Evolutionary conservation across 37 sponge, comb jelly and placozoan genomes (phyloP).

Genomic region (Chondrosia reniformis): DNA sequence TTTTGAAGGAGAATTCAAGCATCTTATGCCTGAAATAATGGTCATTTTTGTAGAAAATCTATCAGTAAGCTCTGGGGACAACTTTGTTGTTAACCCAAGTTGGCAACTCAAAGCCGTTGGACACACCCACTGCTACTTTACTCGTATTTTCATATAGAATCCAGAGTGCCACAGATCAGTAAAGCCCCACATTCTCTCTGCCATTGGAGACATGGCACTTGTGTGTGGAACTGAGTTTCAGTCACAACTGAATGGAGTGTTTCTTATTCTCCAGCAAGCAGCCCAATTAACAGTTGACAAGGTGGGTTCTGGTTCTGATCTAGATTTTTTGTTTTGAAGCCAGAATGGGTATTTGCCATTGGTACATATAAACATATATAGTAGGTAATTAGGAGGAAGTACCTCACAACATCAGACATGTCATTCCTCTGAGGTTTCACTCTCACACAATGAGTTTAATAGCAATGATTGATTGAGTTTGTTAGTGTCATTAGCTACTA

Average conservation of each 20-base stretch:
- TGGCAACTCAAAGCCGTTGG: conserved; percentile 3
- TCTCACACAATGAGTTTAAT: no score
- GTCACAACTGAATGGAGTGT: conserved; percentile 58
- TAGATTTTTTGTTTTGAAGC: no score
- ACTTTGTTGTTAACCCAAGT: neutral
- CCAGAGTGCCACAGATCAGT: conserved; percentile 62
- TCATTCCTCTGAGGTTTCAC: no score
- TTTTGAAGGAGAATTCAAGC: conserved; percentile 39
- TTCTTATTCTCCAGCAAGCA: conserved; percentile 82
- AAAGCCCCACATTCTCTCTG: conserved; percentile 88
- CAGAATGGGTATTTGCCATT: no score
- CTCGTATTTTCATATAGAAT: conserved; percentile 41
- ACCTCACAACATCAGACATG: no score
- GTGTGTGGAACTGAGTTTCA: conserved; percentile 81
- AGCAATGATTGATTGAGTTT: no score
- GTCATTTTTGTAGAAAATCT: conserved; percentile 55
- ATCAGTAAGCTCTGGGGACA: conserved; percentile 37
- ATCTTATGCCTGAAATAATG: conserved; percentile 74
- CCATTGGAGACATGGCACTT: conserved; percentile 94
- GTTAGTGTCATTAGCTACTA: no score
- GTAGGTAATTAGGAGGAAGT: no score
- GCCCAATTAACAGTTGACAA: conserved; percentile 55
- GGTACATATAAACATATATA: no score
- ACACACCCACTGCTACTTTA: neutral
- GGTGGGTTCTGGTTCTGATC: conserved; percentile 22